phyloP scores from a whole-genome alignment of 2,113 vertebrate genomes.

The Leptosomus discolor region DNA sequence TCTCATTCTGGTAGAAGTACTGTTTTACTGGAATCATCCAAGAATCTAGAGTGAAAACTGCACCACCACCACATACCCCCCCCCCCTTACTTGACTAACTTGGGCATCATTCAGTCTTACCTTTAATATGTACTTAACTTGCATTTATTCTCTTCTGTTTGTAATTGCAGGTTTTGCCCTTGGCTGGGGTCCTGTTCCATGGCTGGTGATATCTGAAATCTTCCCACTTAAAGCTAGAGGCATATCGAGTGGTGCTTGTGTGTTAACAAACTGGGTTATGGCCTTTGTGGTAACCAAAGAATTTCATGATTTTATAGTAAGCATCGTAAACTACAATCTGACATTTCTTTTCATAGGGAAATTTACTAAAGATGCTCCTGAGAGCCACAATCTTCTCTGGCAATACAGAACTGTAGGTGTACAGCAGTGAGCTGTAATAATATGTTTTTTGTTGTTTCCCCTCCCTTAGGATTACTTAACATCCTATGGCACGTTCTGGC shows the following conservation, averaged over 20 bases:
- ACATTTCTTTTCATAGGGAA: neutral
- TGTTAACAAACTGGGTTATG: slow-evolving; percentile 86
- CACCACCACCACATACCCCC: too few relatives aligned
- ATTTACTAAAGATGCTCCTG: neutral
- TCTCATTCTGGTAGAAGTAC: neutral
- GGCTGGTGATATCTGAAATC: slow-evolving; percentile 89
- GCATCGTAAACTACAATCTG: neutral
- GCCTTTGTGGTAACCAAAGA: slow-evolving; percentile 86
- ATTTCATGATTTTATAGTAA: slow-evolving; percentile 84
- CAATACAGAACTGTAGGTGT: neutral
- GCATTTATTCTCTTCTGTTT: neutral
- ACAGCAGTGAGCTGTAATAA: neutral
- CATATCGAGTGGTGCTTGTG: slow-evolving; percentile 76
- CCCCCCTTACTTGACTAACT: neutral
- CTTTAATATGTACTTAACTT: neutral
- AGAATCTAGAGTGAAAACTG: neutral
- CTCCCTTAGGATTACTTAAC: slow-evolving; percentile 74
- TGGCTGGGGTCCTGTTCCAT: slow-evolving; percentile 87
- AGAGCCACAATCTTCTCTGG: neutral
- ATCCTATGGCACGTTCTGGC: slow-evolving; percentile 88
- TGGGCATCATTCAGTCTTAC: neutral
- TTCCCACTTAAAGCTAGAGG: slow-evolving; percentile 82
- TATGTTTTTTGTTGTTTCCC: neutral
- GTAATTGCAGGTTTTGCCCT: slow-evolving; percentile 82
- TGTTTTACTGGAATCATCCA: neutral